Base-by-base conservation (phyloP, 2,888 invertebrate genomes). In the Diabrotica balteata region DNA sequence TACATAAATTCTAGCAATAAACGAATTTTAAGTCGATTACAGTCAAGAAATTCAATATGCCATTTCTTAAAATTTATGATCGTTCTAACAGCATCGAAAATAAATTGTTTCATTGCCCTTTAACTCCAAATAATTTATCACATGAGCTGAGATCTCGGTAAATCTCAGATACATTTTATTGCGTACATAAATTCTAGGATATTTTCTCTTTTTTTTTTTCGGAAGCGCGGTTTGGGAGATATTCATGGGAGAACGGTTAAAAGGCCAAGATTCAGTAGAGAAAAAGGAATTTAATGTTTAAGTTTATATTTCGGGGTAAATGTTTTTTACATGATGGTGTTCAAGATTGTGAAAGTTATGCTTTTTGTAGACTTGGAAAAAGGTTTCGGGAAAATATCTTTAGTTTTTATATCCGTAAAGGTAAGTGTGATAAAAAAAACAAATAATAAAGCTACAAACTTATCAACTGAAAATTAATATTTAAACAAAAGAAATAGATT, bases 121-220 rank as follows among this genome's bases (percentile, higher is more conserved):
- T 10, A 53, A 32, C 32, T 53, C 42, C 53, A 10, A 42, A 53
- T 42, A 53, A 53, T 53, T 42, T n/a, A 53, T 53, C 10, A n/a
- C 8, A 42, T 43, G n/a, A 42, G 7, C 42, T 8, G 42, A 10
- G 22, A 22, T 51, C 51, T 51, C 22, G 9, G 42, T 53, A 11
- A 11, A 11, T 53, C 53, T 53, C 17, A 22, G 22, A 52, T 8
- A 52, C 22, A 52, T 52, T 53, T 53, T 53, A 53, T 53, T 53
- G 53, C 53, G 42, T 42, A 53, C 11, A 54, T 54, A 54, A 54
- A 54, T 54, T 54, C 10, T 1, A 5, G 7, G 3, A 10, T 22
- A 22, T 53, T 53, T 52, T 53, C 11, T 54, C 32, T 7, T 7
- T 8, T 32, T 42, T 32, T 42, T 53, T 54, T 10, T n/a, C 3